A percentile compares a stretch with the other conserved stretches of the same genome.
Evolutionary conservation across 2,888 invertebrate genomes (phyloP).

Genomic region (Pandemis cinnamomeana): DNA sequence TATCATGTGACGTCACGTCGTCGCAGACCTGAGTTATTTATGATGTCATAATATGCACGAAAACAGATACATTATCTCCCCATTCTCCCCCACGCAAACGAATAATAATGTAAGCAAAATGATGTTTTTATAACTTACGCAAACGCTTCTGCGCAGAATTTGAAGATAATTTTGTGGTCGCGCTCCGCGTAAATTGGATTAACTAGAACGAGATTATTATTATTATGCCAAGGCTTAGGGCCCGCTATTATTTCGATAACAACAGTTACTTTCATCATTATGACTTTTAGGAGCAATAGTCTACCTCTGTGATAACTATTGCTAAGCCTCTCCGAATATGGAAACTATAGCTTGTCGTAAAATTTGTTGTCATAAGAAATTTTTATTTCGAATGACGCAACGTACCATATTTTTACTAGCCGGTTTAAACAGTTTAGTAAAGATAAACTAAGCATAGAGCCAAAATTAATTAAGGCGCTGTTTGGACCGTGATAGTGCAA

Average conservation of each 20-base stretch:
- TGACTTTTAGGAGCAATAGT: slow-evolving; percentile 2
- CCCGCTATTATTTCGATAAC: slow-evolving; percentile 6
- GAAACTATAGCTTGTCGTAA: not conserved
- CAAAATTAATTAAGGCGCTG: no score
- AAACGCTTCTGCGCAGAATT: slow-evolving; percentile 19
- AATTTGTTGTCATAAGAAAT: not conserved
- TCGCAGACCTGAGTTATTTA: slow-evolving; percentile 39
- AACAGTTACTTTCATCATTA: slow-evolving; percentile 2
- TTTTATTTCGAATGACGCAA: no score
- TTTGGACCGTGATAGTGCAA: no score
- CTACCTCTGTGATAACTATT: not conserved
- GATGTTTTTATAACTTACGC: slow-evolving; percentile 33
- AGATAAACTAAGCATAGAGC: no score
- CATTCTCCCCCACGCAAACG: slow-evolving; percentile 33
- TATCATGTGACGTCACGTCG: slow-evolving; percentile 30
- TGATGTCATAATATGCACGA: slow-evolving; percentile 42
- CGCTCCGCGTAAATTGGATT: slow-evolving; percentile 18
- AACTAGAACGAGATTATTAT: slow-evolving; percentile 10
- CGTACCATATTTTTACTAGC: no score
- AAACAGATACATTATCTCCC: slow-evolving; percentile 41
- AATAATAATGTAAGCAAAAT: slow-evolving; percentile 38
- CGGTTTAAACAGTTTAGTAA: no score
- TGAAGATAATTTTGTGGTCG: slow-evolving; percentile 27
- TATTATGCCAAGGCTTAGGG: slow-evolving; percentile 3
- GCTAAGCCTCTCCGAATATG: not conserved